A percentile compares a stretch with the other conserved stretches of the same genome.
Evolutionary conservation across 2,113 vertebrate genomes (phyloP).

Genomic region (Festucalex cinctus): DNA sequence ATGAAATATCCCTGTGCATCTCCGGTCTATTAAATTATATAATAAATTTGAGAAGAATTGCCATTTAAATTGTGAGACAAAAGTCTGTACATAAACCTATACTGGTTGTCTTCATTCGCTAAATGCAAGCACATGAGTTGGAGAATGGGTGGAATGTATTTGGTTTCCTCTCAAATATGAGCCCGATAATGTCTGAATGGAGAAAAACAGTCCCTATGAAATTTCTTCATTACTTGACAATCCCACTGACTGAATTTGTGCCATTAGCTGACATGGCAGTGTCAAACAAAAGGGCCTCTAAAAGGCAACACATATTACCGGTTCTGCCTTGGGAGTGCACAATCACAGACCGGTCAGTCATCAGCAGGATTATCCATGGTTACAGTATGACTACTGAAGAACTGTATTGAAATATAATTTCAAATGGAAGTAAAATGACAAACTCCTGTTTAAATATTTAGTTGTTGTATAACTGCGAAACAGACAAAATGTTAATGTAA

Average conservation of each 20-base stretch:
- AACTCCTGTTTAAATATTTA: background rate
- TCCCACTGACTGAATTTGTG: conserved; percentile 55
- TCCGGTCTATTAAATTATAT: conserved; percentile 63
- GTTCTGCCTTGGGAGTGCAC: conserved; percentile 35
- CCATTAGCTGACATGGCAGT: conserved; percentile 57
- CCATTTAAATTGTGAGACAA: conserved; percentile 53
- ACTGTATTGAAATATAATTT: background rate
- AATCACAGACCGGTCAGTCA: conserved; percentile 29
- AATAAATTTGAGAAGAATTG: conserved; percentile 58
- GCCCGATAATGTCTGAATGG: conserved; percentile 44
- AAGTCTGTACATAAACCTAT: conserved; percentile 63
- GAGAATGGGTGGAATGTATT: conserved; percentile 65
- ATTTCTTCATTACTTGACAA: conserved; percentile 62
- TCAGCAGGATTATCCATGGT: conserved; percentile 23
- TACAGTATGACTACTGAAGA: background rate
- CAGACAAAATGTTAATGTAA: background rate
- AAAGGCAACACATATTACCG: conserved; percentile 28
- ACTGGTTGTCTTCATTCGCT: conserved; percentile 49
- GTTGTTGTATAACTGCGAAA: too few relatives aligned
- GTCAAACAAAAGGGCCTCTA: conserved; percentile 58
- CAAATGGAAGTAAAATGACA: background rate
- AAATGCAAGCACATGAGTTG: conserved; percentile 59
- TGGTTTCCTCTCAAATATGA: conserved; percentile 52
- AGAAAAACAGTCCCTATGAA: conserved; percentile 55
- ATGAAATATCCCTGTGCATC: conserved; percentile 42